Conservation (phyloP, 2,797 vertebrate genomes). For the Masticophis lateralis region DNA sequence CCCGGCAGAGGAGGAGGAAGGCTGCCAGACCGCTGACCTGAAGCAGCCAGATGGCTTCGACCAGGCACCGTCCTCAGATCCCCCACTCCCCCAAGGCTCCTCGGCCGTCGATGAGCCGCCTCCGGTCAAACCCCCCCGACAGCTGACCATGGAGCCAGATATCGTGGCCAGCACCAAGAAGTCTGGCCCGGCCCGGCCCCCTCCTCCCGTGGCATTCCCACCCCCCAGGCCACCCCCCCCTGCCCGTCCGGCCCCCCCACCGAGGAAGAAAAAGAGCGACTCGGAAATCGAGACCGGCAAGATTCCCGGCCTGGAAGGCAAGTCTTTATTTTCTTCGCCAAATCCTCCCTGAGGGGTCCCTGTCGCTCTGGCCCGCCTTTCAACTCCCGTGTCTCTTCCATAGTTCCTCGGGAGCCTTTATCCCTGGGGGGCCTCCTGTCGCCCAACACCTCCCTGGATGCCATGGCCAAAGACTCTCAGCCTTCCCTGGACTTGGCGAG, state of each 20-base stretch:
- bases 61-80: conserved; percentile 64
- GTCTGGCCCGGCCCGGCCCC: conserved; percentile 86
- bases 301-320: conserved; percentile 84
- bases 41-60: conserved; percentile 76
- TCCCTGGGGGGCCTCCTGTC: conserved; percentile 83
- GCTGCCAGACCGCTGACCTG: conserved; percentile 57
- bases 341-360: not conserved
- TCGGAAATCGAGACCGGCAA: conserved; percentile 80
- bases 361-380: not conserved
- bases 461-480: conserved; percentile 86
- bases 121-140: conserved; percentile 87
- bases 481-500: conserved; percentile 97
- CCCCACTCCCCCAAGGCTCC: conserved; percentile 53
- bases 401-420: conserved; percentile 79
- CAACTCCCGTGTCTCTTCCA: not conserved
- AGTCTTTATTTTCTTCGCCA: conserved; percentile 35
- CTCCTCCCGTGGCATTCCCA: conserved; percentile 83
- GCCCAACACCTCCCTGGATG: conserved; percentile 79
- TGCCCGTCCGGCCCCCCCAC: conserved; percentile 81
- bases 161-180: conserved; percentile 99
- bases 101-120: conserved; percentile 69
- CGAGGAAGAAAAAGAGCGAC: conserved; percentile 85
- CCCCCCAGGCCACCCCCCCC: conserved; percentile 92
- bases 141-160: conserved; percentile 89
- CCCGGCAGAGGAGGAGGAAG: conserved; percentile 50